Evolutionary conservation across 2,113 vertebrate genomes (phyloP).

Genomic region (Diadophis punctatus): DNA sequence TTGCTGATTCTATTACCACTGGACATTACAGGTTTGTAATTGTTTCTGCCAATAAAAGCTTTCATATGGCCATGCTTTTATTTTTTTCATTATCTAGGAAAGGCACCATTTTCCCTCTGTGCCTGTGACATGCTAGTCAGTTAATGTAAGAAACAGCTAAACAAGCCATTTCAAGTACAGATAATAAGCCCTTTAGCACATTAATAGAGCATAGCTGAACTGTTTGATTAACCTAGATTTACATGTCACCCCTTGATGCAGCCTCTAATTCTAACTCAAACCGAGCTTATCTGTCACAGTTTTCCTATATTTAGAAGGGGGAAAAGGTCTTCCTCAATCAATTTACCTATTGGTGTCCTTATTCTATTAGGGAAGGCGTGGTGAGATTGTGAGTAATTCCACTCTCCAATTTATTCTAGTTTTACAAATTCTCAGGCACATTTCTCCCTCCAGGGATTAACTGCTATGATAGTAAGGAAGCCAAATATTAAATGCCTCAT

Average conservation of each 20-base stretch:
- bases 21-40: not conserved
- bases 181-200: not conserved
- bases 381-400: not conserved
- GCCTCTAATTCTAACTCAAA: not conserved
- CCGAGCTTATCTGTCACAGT: not conserved
- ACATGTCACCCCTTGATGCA: not conserved
- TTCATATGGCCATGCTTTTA: not conserved
- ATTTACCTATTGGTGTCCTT: not conserved
- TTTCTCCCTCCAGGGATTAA: not conserved
- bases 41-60: not conserved
- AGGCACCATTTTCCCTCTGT: not conserved
- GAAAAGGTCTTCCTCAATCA: not conserved
- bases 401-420: not conserved
- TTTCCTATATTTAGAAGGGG: not conserved
- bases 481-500: not conserved
- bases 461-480: not conserved
- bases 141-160: not conserved
- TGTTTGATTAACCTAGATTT: not conserved
- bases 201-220: not conserved
- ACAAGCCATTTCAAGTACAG: not conserved
- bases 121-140: not conserved
- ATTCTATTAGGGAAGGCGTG: not conserved
- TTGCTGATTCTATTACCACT: not conserved
- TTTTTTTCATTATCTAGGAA: not conserved
- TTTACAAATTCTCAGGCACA: not conserved